Conservation (phyloP, 30 jellyfish, hydroid and myxozoan genomes). For the Nemopilema nomurai region DNA sequence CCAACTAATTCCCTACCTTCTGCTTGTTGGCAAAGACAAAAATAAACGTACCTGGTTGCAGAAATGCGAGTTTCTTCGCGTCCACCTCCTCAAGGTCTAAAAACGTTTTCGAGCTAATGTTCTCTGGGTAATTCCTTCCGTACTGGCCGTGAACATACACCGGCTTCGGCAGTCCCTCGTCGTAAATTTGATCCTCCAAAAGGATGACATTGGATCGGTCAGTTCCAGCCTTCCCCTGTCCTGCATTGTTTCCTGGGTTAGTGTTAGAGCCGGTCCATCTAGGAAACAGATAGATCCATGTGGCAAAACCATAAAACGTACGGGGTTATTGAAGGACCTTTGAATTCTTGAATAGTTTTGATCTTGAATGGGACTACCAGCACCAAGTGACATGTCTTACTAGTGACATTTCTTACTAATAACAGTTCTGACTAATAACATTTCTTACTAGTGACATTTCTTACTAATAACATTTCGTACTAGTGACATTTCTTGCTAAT, state of each 20-base stretch:
- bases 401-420: too few species aligned
- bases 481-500: too few species aligned
- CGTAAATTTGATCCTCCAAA: slow-evolving; percentile 30
- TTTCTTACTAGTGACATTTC: too few species aligned
- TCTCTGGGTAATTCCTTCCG: slow-evolving; percentile 59
- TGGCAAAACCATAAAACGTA: too few species aligned
- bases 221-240: slow-evolving; percentile 63
- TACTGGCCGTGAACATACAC: slow-evolving; percentile 42
- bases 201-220: slow-evolving; percentile 74
- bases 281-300: neutral
- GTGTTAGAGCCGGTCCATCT: slow-evolving; percentile 85
- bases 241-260: slow-evolving; percentile 74
- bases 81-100: slow-evolving; percentile 36
- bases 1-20: too few species aligned
- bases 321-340: neutral
- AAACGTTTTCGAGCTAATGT: neutral
- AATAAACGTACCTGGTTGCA: slow-evolving; percentile 22
- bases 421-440: too few species aligned
- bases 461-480: too few species aligned
- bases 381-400: too few species aligned
- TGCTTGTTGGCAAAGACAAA: too few species aligned
- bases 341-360: neutral
- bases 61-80: slow-evolving; percentile 36
- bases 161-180: slow-evolving; percentile 48
- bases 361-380: too few species aligned